Evolutionary conservation across 2,113 vertebrate species (phyloP), one percentile per base, ranked within the genome.

Genomic region (Daphoenositta chrysoptera): DNA sequence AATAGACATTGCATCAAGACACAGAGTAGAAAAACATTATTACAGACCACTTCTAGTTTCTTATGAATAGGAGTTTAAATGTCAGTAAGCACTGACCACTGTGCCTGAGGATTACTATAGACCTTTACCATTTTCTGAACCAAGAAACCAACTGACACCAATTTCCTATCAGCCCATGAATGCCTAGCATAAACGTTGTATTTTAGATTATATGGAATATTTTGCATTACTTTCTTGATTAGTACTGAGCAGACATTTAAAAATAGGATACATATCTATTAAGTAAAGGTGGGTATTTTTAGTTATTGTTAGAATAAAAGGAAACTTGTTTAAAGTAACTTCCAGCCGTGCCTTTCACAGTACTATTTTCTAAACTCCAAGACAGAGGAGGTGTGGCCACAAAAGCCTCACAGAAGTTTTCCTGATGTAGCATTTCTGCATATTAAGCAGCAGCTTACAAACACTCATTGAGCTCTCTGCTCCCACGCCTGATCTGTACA

Each of bases 391-490:
- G 97, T 35, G 88, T 96, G 97, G 96, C 87, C 91, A 97, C 66
- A 86, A 95, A 96, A 96, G 96, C 96, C 78, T 93, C 89, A 95
- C 92, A 97, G 87, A 86, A 96, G 4, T 92, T 95, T 98, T 98
- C 97, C 97, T 95, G 96, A 96, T 94, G 96, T 95, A 95, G 97
- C 98, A 97, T 97, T 98, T 97, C 97, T 98, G 98, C 98, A 99
- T 99, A 98, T 98, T 98, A 98, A 98, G 92, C 96, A 99, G 98
- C 96, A 98, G 98, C 96, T 97, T 98, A 98, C 97, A 97, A 98
- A 97, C 89, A 98, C 98, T 98, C 98, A 98, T 87, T 97, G 98
- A 98, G 97, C 95, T 95, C 95, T 94, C 93, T 94, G 97, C 98
- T 98, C 98, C 97, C 98, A 98, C 90, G 98, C 97, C 95, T 96